Evolutionary conservation across 2,113 vertebrate genomes (phyloP), one percentile per base, ranked within the genome.

Genomic region (Melospiza melodia): DNA sequence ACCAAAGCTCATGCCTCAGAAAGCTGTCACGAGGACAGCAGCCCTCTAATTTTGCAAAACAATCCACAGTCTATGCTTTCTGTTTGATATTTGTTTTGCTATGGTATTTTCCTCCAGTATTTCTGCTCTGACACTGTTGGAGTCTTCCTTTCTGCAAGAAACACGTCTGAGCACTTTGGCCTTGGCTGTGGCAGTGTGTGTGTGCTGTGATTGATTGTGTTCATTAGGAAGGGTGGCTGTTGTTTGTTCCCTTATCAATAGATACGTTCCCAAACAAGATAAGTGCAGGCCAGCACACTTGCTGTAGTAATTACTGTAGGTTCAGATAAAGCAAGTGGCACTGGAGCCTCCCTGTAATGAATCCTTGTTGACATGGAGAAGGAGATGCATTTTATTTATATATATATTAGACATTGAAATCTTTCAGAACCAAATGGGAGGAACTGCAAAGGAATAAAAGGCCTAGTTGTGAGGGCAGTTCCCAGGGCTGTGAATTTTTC

Each of bases 201-300:
- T 87, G 72, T 75, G 46, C 91, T 85, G 79, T 96, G 95, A 97
- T 97, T 96, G 97, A 98, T 98, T 95, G 95, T 94, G 71, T 78
- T 97, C 97, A 96, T 98, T 97, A 98, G 93, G 78, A 68, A 93
- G 93, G 89, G 68, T 96, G 97, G 94, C 96, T 96, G 95, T 74
- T 97, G 96, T 97, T 98, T 98, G 97, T 97, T 98, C 95, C 90
- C 41, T 95, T 95, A 94, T 97, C 96, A 94, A 96, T 88, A 95
- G 96, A 94, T 93, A 78, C 1, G 2, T 95, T 94, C 90, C 94
- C 94, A 96, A 97, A 97, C 95, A 96, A 85, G 66, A 94, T 96
- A 94, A 97, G 95, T 39, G 87, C 94, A 65, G 93, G 91, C 91
- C 91, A 97, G 95, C 93, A 95, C 80, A 84, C 77, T 78, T 91